Conservation (phyloP, 2,113 vertebrate genomes). For the Notothenia rossii region DNA sequence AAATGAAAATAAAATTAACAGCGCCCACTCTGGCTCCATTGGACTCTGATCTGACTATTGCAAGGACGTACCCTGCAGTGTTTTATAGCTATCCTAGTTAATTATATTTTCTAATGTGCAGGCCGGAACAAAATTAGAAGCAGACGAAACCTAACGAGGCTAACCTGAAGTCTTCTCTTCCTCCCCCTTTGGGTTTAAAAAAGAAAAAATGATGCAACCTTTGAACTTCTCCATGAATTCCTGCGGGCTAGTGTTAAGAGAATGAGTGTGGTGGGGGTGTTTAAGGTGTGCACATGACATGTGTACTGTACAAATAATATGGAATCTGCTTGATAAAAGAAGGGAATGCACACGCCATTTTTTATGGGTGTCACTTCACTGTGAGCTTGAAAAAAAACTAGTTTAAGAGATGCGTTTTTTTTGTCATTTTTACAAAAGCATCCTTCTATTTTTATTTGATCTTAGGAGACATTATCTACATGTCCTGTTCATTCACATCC, state of each 20-base stretch:
- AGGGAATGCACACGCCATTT: background rate
- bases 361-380: background rate
- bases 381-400: background rate
- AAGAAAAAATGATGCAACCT: slow-evolving; percentile 53
- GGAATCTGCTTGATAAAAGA: background rate
- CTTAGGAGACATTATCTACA: background rate
- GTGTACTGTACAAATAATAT: background rate
- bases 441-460: too few relatives aligned
- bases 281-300: slow-evolving; percentile 30
- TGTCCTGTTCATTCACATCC: background rate
- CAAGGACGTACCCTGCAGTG: slow-evolving; percentile 79
- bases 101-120: slow-evolving; percentile 77
- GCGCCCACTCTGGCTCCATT: slow-evolving; percentile 58
- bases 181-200: slow-evolving; percentile 49
- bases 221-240: slow-evolving; percentile 66
- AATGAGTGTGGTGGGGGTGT: slow-evolving; percentile 24
- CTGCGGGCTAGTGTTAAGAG: slow-evolving; percentile 67
- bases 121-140: slow-evolving; percentile 72
- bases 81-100: slow-evolving; percentile 70
- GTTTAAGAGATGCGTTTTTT: too few relatives aligned
- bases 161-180: slow-evolving; percentile 59
- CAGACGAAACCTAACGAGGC: slow-evolving; percentile 47
- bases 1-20: slow-evolving; percentile 84
- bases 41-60: slow-evolving; percentile 68
- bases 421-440: too few relatives aligned